A percentile compares a stretch with the other conserved stretches of the same genome.
Conservation (phyloP, 37 sponge, comb jelly and placozoan genomes). For the Hexactinellida sp. region DNA sequence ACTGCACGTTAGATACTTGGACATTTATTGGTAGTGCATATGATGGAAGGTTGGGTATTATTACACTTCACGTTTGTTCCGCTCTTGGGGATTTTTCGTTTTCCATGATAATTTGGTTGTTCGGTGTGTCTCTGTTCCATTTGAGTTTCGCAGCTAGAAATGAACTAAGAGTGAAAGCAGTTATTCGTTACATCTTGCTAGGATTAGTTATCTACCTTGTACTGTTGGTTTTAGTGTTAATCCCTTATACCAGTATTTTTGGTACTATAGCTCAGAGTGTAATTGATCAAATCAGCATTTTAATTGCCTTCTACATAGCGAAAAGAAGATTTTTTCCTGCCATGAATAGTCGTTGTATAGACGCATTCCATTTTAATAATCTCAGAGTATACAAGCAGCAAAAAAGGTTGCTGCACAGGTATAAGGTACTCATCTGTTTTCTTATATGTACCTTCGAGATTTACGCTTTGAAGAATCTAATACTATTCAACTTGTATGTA, state of each 20-base stretch:
- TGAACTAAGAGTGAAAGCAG: neutral
- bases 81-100: neutral
- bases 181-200: neutral
- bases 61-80: neutral
- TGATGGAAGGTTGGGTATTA: neutral
- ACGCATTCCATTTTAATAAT: neutral
- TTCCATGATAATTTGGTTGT: slow-evolving; percentile 14
- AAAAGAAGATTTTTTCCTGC: neutral
- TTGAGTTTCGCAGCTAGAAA: neutral
- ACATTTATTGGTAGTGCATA: neutral
- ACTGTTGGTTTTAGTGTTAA: neutral
- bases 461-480: neutral
- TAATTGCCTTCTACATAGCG: neutral
- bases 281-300: neutral
- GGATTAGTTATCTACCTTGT: neutral
- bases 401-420: neutral
- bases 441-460: neutral
- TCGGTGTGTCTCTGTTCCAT: neutral
- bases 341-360: neutral
- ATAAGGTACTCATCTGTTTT: neutral
- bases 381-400: neutral
- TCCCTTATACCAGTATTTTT: neutral
- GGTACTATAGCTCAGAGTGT: neutral
- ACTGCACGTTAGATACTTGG: neutral
- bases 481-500: neutral